A percentile compares a stretch with the other conserved stretches of the same genome.
phyloP scores from a whole-genome alignment of 2,113 vertebrate genomes.

The Martes martes region DNA sequence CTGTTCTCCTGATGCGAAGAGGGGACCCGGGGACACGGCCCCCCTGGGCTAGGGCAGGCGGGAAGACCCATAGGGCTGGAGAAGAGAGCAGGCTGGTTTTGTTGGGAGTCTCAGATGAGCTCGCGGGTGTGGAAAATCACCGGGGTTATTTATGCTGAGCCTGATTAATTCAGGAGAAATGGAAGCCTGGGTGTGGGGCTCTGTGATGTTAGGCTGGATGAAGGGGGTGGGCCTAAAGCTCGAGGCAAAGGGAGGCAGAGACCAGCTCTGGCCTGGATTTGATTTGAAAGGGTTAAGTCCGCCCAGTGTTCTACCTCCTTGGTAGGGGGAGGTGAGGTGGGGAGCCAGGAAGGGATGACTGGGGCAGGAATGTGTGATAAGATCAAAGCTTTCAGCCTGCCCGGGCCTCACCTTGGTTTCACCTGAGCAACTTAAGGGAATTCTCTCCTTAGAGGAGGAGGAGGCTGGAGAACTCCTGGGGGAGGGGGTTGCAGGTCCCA shows the following conservation, averaged over 20 bases:
- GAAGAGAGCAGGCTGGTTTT: not conserved
- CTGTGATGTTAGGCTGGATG: not conserved
- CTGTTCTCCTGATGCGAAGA: not conserved
- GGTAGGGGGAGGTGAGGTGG: not conserved
- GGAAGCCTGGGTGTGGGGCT: not conserved
- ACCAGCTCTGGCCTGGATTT: not conserved
- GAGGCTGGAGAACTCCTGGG: not conserved
- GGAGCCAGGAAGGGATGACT: not conserved
- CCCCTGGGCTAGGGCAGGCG: not conserved
- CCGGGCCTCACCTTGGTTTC: slow-evolving; percentile 64
- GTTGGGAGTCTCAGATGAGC: not conserved
- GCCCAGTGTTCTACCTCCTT: not conserved
- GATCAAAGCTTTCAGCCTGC: slow-evolving; percentile 70
- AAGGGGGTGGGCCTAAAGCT: not conserved
- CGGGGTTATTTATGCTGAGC: not conserved
- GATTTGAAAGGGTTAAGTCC: slow-evolving; percentile 65
- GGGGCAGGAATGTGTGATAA: slow-evolving; percentile 73
- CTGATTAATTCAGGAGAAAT: not conserved
- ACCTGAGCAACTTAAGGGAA: slow-evolving; percentile 63
- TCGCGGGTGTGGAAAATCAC: not conserved
- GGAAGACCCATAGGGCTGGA: not conserved
- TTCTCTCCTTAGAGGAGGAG: slow-evolving; percentile 33
- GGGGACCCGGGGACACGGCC: not conserved
- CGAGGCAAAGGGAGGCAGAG: not conserved
- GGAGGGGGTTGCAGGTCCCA: not conserved